phyloP scores from a whole-genome alignment of 2,113 vertebrate genomes.

The Nerophis lumbriciformis region DNA sequence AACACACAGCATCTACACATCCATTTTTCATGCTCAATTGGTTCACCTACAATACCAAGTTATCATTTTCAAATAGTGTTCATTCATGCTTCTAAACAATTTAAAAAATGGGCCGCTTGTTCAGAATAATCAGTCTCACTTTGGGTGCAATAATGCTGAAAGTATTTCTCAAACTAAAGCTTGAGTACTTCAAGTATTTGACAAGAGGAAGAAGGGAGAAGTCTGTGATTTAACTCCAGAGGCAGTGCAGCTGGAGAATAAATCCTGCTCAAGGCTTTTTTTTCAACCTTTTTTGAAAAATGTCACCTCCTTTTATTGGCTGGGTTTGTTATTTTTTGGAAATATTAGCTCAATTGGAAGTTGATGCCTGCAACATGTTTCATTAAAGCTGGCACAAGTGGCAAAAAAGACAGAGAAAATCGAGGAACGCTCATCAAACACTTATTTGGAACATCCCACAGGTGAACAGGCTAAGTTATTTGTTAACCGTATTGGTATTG shows the following conservation, averaged over 20 bases:
- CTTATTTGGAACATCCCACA: no score
- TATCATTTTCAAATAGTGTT: neutral
- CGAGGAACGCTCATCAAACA: no score
- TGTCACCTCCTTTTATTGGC: slow-evolving; percentile 41
- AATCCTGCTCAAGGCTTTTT: slow-evolving; percentile 32
- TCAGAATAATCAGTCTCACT: neutral
- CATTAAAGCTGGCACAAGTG: no score
- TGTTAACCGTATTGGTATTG: no score
- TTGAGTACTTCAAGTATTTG: neutral
- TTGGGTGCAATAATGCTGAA: neutral
- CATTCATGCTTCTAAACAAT: neutral
- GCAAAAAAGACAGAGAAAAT: no score
- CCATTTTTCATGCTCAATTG: no score
- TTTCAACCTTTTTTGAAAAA: slow-evolving; percentile 49
- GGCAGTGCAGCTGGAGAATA: slow-evolving; percentile 20
- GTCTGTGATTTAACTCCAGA: slow-evolving; percentile 9
- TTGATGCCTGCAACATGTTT: no score
- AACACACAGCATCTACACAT: no score
- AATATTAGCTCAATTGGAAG: no score
- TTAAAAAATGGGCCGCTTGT: neutral
- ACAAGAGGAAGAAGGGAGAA: slow-evolving; percentile 2
- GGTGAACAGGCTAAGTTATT: no score
- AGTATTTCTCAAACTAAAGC: neutral
- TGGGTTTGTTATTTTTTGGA: neutral
- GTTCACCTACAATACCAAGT: neutral